Evolutionary conservation across 2,888 invertebrate genomes (phyloP), one percentile per base, ranked within the genome.

Genomic region (Arrhopalites spinosus): DNA sequence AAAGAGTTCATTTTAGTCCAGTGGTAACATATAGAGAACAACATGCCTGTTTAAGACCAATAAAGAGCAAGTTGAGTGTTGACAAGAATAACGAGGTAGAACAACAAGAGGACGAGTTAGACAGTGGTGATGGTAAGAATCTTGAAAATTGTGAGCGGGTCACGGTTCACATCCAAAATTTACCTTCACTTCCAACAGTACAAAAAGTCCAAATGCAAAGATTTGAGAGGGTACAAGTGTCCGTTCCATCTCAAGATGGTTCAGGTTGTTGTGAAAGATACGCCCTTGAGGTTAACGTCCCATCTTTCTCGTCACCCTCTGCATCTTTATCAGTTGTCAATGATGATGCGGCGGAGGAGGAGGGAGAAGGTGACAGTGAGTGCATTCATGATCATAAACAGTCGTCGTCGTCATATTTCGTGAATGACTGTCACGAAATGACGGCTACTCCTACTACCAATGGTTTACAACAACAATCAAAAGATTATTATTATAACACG

Each of bases 11-110:
- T 83, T 93, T 93, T 85, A 92, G 91, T 82, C 92, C 92, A 2
- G 90, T 93, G 71, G 92, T 93, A 17, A 90, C 91, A 67, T 93
- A 93, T 92, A 88, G 90, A 81, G 82, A 83, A 72, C 91, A 92
- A 78, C 59, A 53, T 23, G 45, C 36, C 2, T 25, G 15, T 13
- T 27, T 73, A 2, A 13, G 29, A 20, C 59, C 66, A 30, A 89
- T 47, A 3, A 75, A 50, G 50, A 20, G 59, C 15, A 59, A 43
- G 25, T 17, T 47, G 23, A 36, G 15, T 11, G 36, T 17, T 17
- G 29, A 29, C n/a, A 23, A n/a, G 59, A 59, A n/a, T n/a, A n/a
- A n/a, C n/a, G n/a, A n/a, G n/a, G 59, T 8, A 20, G 56, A 8
- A 56, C n/a, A 20, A 15, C 56, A n/a, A 7, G 8, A 45, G 45